Evolutionary conservation across 1,140 invertebrate genomes (phyloP).

Genomic region (Philotrypesis tridentata): DNA sequence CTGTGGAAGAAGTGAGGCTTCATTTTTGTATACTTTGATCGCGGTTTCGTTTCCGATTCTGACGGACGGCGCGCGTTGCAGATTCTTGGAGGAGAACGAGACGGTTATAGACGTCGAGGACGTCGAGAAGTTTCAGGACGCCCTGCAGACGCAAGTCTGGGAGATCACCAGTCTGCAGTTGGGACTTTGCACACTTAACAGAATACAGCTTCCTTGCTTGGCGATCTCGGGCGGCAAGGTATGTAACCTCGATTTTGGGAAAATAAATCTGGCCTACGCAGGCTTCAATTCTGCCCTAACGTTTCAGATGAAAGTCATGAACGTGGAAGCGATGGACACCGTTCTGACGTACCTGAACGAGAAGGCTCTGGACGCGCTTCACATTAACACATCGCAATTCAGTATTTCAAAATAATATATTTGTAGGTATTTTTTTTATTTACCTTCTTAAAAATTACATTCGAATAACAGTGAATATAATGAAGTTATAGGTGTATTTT

Average conservation of each 20-base stretch:
- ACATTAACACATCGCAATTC: constrained; percentile 34
- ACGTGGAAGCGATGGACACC: constrained; percentile 55
- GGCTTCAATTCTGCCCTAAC: constrained; percentile 23
- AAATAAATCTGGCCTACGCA: no score
- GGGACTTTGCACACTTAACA: constrained; percentile 59
- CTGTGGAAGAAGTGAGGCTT: constrained; percentile 57
- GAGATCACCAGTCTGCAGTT: constrained; percentile 55
- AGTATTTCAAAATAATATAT: constrained; percentile 32
- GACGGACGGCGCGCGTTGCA: constrained; percentile 16
- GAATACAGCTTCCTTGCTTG: constrained; percentile 58
- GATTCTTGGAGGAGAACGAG: constrained; percentile 48
- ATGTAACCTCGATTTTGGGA: background rate
- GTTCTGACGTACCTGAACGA: constrained; percentile 62
- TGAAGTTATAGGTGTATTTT: no score
- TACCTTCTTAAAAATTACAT: background rate
- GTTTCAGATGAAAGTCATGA: constrained; percentile 64
- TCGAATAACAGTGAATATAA: no score
- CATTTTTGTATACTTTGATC: background rate
- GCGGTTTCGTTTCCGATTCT: background rate
- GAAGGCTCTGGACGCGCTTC: constrained; percentile 58
- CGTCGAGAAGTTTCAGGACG: constrained; percentile 59
- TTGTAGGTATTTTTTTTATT: no score
- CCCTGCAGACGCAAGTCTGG: constrained; percentile 57
- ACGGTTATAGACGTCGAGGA: constrained; percentile 49
- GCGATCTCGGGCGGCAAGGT: constrained; percentile 62